Evolutionary conservation across 2,888 invertebrate species (phyloP).

Genomic region (Blomia tropicalis): DNA sequence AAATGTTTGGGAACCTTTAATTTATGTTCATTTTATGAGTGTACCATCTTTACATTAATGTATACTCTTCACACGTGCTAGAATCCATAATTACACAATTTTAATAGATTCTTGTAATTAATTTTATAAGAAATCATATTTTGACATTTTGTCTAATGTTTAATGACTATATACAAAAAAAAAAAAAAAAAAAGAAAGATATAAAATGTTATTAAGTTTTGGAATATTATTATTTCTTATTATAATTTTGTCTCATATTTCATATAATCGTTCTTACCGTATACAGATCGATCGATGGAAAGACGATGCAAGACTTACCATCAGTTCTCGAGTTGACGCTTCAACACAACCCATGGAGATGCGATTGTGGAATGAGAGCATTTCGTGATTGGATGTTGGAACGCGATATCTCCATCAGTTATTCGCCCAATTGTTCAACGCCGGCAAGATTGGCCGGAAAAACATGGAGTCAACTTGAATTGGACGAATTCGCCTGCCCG

Average conservation of each 20-base stretch:
- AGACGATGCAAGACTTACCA: conserved; percentile 26
- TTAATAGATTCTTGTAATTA: conserved; percentile 4
- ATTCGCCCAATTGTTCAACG: conserved; percentile 54
- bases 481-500: conserved; percentile 30
- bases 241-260: not conserved
- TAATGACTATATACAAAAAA: no score
- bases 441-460: conserved; percentile 39
- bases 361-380: conserved; percentile 64
- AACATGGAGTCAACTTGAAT: conserved; percentile 27
- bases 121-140: not conserved
- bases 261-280: no score
- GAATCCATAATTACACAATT: no score
- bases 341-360: conserved; percentile 42
- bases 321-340: conserved; percentile 26
- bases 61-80: no score
- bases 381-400: conserved; percentile 64
- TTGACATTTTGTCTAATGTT: not conserved
- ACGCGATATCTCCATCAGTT: conserved; percentile 57
- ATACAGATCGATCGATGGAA: conserved; percentile 25
- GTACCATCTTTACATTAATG: no score
- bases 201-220: no score
- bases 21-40: no score
- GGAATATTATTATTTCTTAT: not conserved
- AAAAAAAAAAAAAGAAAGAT: no score
- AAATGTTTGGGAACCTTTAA: no score